Evolutionary conservation across 2,888 invertebrate genomes (phyloP).

Genomic region (Pseudolycoriella hygida): DNA sequence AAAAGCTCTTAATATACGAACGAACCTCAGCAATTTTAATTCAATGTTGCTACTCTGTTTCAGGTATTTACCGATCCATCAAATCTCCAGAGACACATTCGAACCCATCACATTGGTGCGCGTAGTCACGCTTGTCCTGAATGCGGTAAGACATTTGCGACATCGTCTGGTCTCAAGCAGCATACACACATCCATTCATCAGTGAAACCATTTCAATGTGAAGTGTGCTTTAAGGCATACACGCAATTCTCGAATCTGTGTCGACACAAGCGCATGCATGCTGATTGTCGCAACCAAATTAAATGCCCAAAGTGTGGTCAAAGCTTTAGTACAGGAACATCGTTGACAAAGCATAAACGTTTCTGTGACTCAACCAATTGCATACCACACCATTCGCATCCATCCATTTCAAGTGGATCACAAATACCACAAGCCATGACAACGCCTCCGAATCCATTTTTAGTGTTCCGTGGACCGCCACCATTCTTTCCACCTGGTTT

Average conservation of each 20-base stretch:
- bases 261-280: constrained; percentile 98
- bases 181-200: constrained; percentile 98
- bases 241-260: constrained; percentile 99
- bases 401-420: constrained; percentile 17
- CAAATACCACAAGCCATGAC: constrained; percentile 23
- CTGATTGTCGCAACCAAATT: constrained; percentile 81
- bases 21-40: too few relatives aligned
- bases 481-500: constrained; percentile 48
- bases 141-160: constrained; percentile 97
- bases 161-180: constrained; percentile 94
- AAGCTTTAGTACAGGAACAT: constrained; percentile 79
- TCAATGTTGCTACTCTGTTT: constrained; percentile 29
- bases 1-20: background rate
- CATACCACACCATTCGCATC: constrained; percentile 15
- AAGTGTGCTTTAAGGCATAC: constrained; percentile 94
- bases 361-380: constrained; percentile 72
- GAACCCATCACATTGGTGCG: constrained; percentile 88
- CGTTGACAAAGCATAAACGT: constrained; percentile 86
- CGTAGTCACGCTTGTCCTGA: constrained; percentile 93
- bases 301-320: constrained; percentile 91
- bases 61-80: constrained; percentile 92
- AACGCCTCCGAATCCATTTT: constrained; percentile 42
- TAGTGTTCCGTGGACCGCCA: constrained; percentile 50
- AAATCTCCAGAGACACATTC: constrained; percentile 91
- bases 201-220: constrained; percentile 93